Evolutionary conservation across 2,888 invertebrate species (phyloP).

Genomic region (Selenia dentaria): DNA sequence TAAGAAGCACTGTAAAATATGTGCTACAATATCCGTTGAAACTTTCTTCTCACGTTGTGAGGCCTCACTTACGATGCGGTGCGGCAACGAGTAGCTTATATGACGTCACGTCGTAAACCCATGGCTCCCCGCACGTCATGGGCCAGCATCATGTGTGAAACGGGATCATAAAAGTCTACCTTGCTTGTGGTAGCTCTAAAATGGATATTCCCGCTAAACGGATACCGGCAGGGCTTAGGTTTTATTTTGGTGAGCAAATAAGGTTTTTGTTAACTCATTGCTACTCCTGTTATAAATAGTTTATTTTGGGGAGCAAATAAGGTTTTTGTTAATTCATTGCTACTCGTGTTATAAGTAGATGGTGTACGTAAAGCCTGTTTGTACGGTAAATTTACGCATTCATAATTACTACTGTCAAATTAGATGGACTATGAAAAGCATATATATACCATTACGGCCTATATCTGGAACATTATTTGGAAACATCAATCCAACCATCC

Average conservation of each 20-base stretch:
- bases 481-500: too few species aligned
- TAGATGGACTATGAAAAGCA: too few species aligned
- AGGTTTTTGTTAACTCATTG: too few species aligned
- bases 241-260: slow-evolving; percentile 2
- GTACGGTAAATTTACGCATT: too few species aligned
- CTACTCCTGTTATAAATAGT: too few species aligned
- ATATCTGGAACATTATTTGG: too few species aligned
- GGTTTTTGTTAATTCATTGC: too few species aligned
- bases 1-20: background rate
- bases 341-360: too few species aligned
- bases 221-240: slow-evolving; percentile 3
- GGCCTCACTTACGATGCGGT: slow-evolving; percentile 11
- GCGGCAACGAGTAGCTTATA: slow-evolving; percentile 3
- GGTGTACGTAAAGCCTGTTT: too few species aligned
- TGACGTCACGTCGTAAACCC: slow-evolving; percentile 19
- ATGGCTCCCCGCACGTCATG: slow-evolving; percentile 6
- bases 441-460: too few species aligned
- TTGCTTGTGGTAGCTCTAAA: slow-evolving; percentile 10
- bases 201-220: slow-evolving; percentile 11
- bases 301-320: background rate
- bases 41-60: slow-evolving; percentile 12
- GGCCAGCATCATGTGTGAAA: slow-evolving; percentile 11
- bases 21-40: background rate
- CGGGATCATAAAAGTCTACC: slow-evolving; percentile 16
- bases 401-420: too few species aligned